A percentile compares a stretch with the other conserved stretches of the same genome.
Evolutionary conservation across 2,888 invertebrate species (phyloP).

Genomic region (Steromphala cineraria): DNA sequence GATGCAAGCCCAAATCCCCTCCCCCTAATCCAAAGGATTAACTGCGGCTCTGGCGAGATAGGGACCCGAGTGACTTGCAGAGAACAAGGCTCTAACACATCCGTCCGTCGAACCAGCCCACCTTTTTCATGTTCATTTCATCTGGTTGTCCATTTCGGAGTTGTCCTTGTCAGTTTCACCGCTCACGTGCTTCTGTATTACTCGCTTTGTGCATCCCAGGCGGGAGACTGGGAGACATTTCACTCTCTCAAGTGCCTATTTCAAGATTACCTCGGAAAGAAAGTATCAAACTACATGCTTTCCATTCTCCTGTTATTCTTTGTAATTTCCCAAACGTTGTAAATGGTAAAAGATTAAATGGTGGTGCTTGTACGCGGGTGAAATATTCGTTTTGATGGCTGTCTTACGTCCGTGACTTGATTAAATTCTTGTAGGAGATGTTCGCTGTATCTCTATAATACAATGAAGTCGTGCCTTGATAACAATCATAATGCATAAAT

Average conservation of each 20-base stretch:
- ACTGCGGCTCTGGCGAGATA: background rate
- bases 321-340: too few relatives aligned
- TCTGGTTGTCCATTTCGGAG: background rate
- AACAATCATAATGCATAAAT: too few relatives aligned
- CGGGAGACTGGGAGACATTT: background rate
- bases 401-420: too few relatives aligned
- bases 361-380: too few relatives aligned
- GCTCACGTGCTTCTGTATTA: background rate
- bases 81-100: background rate
- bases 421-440: too few relatives aligned
- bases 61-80: background rate
- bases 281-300: background rate
- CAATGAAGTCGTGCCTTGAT: too few relatives aligned
- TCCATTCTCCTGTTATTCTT: too few relatives aligned
- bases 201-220: background rate
- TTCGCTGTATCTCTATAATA: too few relatives aligned
- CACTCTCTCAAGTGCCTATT: background rate
- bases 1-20: background rate
- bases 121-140: background rate
- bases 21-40: background rate
- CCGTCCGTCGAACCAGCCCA: background rate
- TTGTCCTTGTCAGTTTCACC: constrained; percentile 1
- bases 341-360: too few relatives aligned
- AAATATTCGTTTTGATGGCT: too few relatives aligned
- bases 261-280: background rate